Evolutionary conservation across 2,888 invertebrate genomes (phyloP), one percentile per base, ranked within the genome.

Genomic region (Drosophila mercatorum): DNA sequence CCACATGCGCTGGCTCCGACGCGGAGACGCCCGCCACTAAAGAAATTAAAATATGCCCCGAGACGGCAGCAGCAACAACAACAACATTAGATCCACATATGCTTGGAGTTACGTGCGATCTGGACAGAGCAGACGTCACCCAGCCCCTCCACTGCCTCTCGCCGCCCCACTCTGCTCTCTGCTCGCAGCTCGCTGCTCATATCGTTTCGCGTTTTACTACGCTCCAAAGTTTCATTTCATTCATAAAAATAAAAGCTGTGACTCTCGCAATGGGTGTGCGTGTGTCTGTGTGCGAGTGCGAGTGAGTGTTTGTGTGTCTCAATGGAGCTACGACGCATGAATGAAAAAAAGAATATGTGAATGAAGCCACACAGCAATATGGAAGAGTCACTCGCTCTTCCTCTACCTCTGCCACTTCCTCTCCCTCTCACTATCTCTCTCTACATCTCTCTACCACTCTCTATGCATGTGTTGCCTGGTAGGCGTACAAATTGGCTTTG

Each of bases 151-250:
- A 2, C 60, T 12, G 26, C n/a, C 28, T 17, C n/a, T 10, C 10
- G 22, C 2, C 36, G 28, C 26, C 49, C 17, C 31, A 10, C 49
- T 34, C 49, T 34, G 36, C 41, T 59, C 31, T 6, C 36, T 34
- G 28, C 52, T 12, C 26, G 47, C 41, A 53, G 8, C 53, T 51
- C 26, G 47, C 41, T 56, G 8, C 53, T 51, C 34, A 17, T 10
- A 61, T 57, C 72, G 80, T 62, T 67, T 65, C 69, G 78, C 68
- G 68, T 80, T 90, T 82, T 88, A 86, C 86, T 88, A 86, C 86
- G 86, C 79, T 81, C 76, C 78, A 86, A 78, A 78, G 88, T 81
- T 86, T 88, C 81, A 81, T 81, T 90, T 90, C 90, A 90, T 90
- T 90, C 90, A 90, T 88, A 91, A 91, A 89, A 86, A 84, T 75